Conservation (phyloP, 2,888 invertebrate species). For the Acleris holmiana region DNA sequence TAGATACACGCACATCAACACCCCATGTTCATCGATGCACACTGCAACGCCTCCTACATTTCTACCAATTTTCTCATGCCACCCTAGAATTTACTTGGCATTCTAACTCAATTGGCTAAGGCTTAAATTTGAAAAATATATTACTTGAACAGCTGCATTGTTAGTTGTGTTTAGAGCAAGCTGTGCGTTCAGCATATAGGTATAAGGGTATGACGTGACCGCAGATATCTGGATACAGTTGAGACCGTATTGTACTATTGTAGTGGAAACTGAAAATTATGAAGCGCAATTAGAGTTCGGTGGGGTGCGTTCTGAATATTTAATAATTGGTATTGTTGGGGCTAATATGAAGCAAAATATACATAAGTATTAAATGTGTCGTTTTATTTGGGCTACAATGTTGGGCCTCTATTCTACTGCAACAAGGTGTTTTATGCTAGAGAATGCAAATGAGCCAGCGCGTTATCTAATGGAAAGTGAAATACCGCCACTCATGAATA, state of each 20-base stretch:
- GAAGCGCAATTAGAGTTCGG: conserved; percentile 24
- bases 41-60: conserved; percentile 53
- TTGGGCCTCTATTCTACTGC: too few relatives aligned
- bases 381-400: too few relatives aligned
- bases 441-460: too few relatives aligned
- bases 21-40: conserved; percentile 56
- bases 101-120: conserved; percentile 1
- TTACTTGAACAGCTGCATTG: background rate
- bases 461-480: too few relatives aligned
- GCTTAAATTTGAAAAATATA: background rate
- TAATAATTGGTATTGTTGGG: background rate
- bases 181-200: conserved; percentile 9
- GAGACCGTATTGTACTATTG: conserved; percentile 15
- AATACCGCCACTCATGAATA: too few relatives aligned
- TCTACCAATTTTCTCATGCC: conserved; percentile 10
- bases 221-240: conserved; percentile 32
- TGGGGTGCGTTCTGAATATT: conserved; percentile 17
- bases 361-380: too few relatives aligned
- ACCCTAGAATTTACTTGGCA: background rate
- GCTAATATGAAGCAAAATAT: too few relatives aligned
- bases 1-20: conserved; percentile 55
- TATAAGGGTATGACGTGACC: conserved; percentile 20
- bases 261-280: conserved; percentile 34
- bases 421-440: too few relatives aligned
- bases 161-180: conserved; percentile 19